Percentiles rank a stretch among this genome's conserved stretches.
These are phyloP conservation scores for Zaprionus bogoriensis DNA, from an alignment of 2,888 invertebrate species.

Conservation along the genomic window DNA sequence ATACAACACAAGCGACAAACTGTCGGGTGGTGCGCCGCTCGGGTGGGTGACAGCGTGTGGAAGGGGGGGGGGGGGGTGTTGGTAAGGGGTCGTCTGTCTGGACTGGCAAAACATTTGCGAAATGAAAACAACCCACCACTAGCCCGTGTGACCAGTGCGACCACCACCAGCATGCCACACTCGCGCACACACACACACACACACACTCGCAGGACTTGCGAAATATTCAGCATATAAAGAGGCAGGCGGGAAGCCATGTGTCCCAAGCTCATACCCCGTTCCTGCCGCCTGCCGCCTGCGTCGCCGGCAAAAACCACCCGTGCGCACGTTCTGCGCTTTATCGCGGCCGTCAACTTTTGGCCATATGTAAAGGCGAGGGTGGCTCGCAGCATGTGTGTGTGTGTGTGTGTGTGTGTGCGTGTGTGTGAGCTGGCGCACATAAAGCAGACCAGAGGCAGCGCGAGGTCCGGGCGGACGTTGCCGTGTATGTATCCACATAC, in stretches of 20 bases:
- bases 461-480: slow-evolving; percentile 1
- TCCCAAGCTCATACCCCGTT: slow-evolving; percentile 26
- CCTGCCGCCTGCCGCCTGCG: slow-evolving; percentile 3
- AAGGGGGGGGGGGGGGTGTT: background rate
- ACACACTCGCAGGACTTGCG: slow-evolving; percentile 43
- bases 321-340: slow-evolving; percentile 55
- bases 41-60: slow-evolving; percentile 19
- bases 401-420: background rate
- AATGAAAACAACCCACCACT: slow-evolving; percentile 66
- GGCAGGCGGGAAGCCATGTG: slow-evolving; percentile 61
- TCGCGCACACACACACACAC: slow-evolving; percentile 2
- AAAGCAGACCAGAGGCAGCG: background rate
- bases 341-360: slow-evolving; percentile 66
- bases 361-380: slow-evolving; percentile 75
- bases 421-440: slow-evolving; percentile 16
- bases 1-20: slow-evolving; percentile 38
- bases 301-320: slow-evolving; percentile 64
- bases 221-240: slow-evolving; percentile 45
- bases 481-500: background rate
- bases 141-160: slow-evolving; percentile 56
- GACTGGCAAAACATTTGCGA: slow-evolving; percentile 61
- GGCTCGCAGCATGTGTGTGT: slow-evolving; percentile 35
- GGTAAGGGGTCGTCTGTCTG: slow-evolving; percentile 15
- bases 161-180: slow-evolving; percentile 29
- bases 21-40: slow-evolving; percentile 13